These are phyloP conservation scores for Drosophila mimica DNA, from an alignment of 2,888 invertebrate genomes.

Conservation along the genomic window DNA sequence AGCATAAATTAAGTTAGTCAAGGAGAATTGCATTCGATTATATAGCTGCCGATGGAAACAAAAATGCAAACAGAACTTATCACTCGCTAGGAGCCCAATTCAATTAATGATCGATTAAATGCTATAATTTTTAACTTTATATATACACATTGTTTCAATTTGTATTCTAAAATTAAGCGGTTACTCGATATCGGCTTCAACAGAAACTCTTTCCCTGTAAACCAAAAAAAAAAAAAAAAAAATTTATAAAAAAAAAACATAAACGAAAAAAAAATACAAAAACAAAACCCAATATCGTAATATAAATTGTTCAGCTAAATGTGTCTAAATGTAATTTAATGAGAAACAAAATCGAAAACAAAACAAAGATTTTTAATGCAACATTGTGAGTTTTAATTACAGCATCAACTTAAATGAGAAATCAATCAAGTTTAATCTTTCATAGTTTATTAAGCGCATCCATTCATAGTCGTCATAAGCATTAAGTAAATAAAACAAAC, in stretches of 20 bases:
- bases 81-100: conserved; percentile 66
- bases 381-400: conserved; percentile 77
- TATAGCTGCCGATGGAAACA: conserved; percentile 51
- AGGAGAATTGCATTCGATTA: conserved; percentile 69
- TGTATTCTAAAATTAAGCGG: conserved; percentile 50
- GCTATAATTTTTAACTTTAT: conserved; percentile 48
- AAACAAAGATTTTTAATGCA: conserved; percentile 75
- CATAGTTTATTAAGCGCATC: conserved; percentile 80
- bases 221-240: conserved; percentile 24
- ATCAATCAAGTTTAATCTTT: conserved; percentile 72
- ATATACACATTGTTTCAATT: conserved; percentile 63
- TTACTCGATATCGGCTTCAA: conserved; percentile 63
- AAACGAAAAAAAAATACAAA: background rate
- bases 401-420: conserved; percentile 55
- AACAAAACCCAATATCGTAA: conserved; percentile 53
- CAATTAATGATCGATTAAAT: conserved; percentile 53
- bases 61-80: conserved; percentile 62
- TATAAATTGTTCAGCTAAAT: conserved; percentile 75
- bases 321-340: conserved; percentile 78
- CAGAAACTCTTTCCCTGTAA: conserved; percentile 41
- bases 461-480: conserved; percentile 77
- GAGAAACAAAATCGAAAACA: conserved; percentile 42
- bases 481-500: conserved; percentile 69
- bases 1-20: conserved; percentile 79
- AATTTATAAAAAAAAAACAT: conserved; percentile 3